Conservation (phyloP, 2,888 invertebrate genomes). For the Embidobia sp. region DNA sequence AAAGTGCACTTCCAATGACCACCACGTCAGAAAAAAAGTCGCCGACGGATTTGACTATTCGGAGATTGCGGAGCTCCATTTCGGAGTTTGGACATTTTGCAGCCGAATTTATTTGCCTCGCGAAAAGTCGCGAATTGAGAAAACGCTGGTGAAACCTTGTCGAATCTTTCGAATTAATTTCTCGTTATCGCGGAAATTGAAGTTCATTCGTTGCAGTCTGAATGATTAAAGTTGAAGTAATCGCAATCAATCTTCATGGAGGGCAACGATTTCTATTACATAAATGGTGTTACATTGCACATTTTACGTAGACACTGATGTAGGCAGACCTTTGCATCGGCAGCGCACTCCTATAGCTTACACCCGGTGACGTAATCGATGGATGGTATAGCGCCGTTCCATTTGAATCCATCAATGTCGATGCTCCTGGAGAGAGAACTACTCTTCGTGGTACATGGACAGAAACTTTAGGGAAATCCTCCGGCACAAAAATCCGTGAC, state of each 20-base stretch:
- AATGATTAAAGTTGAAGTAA: conserved; percentile 20
- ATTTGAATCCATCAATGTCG: conserved; percentile 70
- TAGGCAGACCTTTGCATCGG: conserved; percentile 29
- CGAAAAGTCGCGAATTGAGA: too few relatives aligned
- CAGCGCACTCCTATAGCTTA: conserved; percentile 36
- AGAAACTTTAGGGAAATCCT: conserved; percentile 62
- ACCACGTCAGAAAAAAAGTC: too few relatives aligned
- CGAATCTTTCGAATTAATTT: too few relatives aligned
- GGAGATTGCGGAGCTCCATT: too few relatives aligned
- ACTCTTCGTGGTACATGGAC: conserved; percentile 62
- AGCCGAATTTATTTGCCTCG: too few relatives aligned
- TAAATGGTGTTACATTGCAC: conserved; percentile 38
- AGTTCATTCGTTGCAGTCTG: conserved; percentile 1
- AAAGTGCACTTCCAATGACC: too few relatives aligned
- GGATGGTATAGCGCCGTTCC: conserved; percentile 59
- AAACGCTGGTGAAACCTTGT: too few relatives aligned
- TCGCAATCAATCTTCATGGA: conserved; percentile 25
- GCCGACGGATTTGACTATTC: too few relatives aligned
- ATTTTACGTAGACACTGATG: conserved; percentile 43
- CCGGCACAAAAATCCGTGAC: conserved; percentile 53
- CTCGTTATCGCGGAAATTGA: neutral
- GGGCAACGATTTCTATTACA: conserved; percentile 40
- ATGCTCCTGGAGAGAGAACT: conserved; percentile 62
- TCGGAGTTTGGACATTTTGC: too few relatives aligned
- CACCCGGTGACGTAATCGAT: conserved; percentile 59